A percentile compares a stretch with the other conserved stretches of the same genome.
Evolutionary conservation across 2,888 invertebrate genomes (phyloP).

Genomic region (Meiosimyza platycephala): DNA sequence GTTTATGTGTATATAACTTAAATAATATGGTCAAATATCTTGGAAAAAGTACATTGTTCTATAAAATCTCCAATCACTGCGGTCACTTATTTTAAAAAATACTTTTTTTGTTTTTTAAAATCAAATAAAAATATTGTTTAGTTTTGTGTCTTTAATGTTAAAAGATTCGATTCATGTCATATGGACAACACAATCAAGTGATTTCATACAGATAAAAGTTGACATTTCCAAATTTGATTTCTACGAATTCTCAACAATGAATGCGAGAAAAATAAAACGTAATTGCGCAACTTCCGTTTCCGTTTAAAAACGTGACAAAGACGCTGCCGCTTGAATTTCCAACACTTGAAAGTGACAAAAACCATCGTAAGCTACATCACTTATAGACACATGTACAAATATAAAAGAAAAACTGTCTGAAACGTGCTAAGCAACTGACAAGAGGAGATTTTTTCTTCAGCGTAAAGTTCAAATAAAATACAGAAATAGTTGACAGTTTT

Average conservation of each 20-base stretch:
- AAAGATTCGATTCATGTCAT: too few relatives aligned
- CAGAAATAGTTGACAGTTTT: too few relatives aligned
- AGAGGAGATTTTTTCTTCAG: background rate
- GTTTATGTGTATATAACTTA: too few relatives aligned
- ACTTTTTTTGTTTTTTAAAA: too few relatives aligned
- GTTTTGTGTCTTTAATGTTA: too few relatives aligned
- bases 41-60: too few relatives aligned
- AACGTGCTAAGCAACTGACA: conserved; percentile 19
- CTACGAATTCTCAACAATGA: background rate
- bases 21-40: too few relatives aligned
- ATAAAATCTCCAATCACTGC: too few relatives aligned
- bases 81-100: too few relatives aligned
- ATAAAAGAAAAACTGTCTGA: conserved; percentile 1
- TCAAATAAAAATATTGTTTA: too few relatives aligned
- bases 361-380: background rate
- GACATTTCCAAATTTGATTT: conserved; percentile 6
- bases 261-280: background rate
- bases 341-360: background rate
- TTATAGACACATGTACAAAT: background rate
- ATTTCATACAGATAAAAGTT: background rate
- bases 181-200: too few relatives aligned
- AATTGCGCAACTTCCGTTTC: conserved; percentile 29
- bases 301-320: conserved; percentile 23
- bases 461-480: too few relatives aligned
- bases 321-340: background rate